Evolutionary conservation across 2,888 invertebrate genomes (phyloP).

Genomic region (Ephialtes manifestator): DNA sequence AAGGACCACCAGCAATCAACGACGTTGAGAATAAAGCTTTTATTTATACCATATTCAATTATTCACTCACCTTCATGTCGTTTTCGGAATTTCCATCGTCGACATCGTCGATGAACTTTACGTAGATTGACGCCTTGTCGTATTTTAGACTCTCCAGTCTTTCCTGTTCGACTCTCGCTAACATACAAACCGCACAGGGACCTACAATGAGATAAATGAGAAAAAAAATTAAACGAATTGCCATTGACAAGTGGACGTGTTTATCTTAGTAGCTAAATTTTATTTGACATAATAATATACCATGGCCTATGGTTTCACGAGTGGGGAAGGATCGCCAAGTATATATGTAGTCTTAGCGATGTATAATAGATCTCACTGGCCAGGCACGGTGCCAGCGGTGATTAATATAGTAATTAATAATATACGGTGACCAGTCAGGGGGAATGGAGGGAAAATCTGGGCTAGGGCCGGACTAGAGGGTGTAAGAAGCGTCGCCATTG

Average conservation of each 20-base stretch:
- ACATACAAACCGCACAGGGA: conserved; percentile 80
- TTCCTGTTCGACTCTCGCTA: conserved; percentile 81
- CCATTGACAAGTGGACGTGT: neutral
- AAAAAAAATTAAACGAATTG: conserved; percentile 7
- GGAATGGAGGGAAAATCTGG: conserved; percentile 66
- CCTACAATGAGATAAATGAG: conserved; percentile 74
- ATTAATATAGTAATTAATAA: conserved; percentile 86
- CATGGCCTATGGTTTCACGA: neutral
- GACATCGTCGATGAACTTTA: conserved; percentile 82
- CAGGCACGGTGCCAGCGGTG: conserved; percentile 79
- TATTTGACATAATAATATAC: neutral
- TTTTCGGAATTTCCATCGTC: conserved; percentile 79
- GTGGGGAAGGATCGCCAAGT: neutral
- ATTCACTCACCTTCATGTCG: conserved; percentile 75
- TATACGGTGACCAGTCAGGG: conserved; percentile 81
- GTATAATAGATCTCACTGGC: conserved; percentile 83
- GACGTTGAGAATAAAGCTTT: neutral
- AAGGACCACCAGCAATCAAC: conserved; percentile 8
- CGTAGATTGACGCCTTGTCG: conserved; percentile 83
- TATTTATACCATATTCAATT: neutral
- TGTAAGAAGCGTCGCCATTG: conserved; percentile 84
- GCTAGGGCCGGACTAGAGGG: conserved; percentile 72
- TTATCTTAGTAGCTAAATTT: neutral
- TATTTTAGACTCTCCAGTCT: conserved; percentile 83
- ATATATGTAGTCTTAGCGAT: conserved; percentile 80